These are phyloP conservation scores for Acrocyrtus sp. DNA, from an alignment of 2,888 invertebrate genomes.

Conservation along the genomic window DNA sequence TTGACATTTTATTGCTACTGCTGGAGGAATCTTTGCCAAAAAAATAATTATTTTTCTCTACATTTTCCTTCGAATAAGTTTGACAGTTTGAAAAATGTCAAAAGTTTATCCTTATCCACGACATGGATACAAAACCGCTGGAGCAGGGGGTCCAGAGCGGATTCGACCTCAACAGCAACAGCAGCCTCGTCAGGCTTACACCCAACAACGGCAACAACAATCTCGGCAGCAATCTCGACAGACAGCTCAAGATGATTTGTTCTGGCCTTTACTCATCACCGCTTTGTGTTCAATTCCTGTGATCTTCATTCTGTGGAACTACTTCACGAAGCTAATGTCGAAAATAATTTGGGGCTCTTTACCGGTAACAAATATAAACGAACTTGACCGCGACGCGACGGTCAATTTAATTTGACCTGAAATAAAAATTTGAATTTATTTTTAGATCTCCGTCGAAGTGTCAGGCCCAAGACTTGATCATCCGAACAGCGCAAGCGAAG, in stretches of 20 bases:
- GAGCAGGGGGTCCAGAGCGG: slow-evolving; percentile 1
- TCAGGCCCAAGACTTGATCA: slow-evolving; percentile 33
- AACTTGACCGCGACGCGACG: too few relatives aligned
- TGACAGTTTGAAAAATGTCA: slow-evolving; percentile 19
- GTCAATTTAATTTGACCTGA: background rate
- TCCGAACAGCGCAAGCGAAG: slow-evolving; percentile 11
- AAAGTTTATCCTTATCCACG: slow-evolving; percentile 36
- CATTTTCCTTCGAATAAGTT: too few relatives aligned
- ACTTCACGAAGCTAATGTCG: slow-evolving; percentile 21
- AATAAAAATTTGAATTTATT: slow-evolving; percentile 2
- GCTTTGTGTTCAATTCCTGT: slow-evolving; percentile 45
- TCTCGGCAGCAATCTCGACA: background rate
- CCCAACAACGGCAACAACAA: background rate
- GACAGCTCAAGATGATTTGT: slow-evolving; percentile 8
- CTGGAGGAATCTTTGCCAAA: background rate
- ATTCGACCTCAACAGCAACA: too few relatives aligned
- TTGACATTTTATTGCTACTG: background rate
- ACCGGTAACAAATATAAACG: slow-evolving; percentile 16
- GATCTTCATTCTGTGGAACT: slow-evolving; percentile 27
- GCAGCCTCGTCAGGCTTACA: slow-evolving; percentile 1
- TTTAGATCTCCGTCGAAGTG: slow-evolving; percentile 29
- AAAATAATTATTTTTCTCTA: background rate
- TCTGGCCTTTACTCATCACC: slow-evolving; percentile 39
- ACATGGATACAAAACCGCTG: background rate
- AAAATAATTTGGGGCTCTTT: slow-evolving; percentile 37